Evolutionary conservation across 23 tunicate genomes (phyloP), one percentile per base, ranked within the genome.

Genomic region (Styela clava): DNA sequence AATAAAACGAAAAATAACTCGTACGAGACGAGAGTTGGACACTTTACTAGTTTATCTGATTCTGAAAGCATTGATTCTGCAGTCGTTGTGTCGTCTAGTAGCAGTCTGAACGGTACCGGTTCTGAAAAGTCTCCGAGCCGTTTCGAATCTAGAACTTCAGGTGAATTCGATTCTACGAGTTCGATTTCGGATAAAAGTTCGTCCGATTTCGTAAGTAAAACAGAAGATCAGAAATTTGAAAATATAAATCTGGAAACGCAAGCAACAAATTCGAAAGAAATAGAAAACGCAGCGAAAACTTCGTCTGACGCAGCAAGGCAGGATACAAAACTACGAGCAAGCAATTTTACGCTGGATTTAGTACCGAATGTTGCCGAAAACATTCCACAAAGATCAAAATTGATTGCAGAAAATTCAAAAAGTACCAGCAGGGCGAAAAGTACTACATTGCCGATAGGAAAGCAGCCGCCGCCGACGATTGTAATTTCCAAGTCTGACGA

Each of bases 21-120:
- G 9, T 7, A 34, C 37, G 77, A 71, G 2, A 2, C 77, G 2
- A 35, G 34, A 34, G 16, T 71, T 20, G 29, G 34, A 16, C 77
- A 32, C 3, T 22, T 29, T 5, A 7, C 77, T 5, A 28, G 32
- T 32, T 71, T 34, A 16, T 71, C 77, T 3, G 77, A 71, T 16
- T 18, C 77, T 2, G 77, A 71, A 9, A 65, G 70, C 31, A 27
- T 65, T 16, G 70, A 65, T 27, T 65, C 70, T 3, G 70, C 70
- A 5, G 70, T 65, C 7, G 70, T 65, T 24, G 70, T 65, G 70
- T 65, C 70, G 7, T 9, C 30, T 65, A 18, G 31, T 7, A 24
- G 70, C 70, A 65, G 30, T 24, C 18, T 27, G 16, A 7, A 65
- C 70, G 70, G 30, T 5, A 27, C 70, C 3, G 16, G 70, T 16